phyloP scores from a whole-genome alignment of 2,113 vertebrate species.

The Mellivora capensis region DNA sequence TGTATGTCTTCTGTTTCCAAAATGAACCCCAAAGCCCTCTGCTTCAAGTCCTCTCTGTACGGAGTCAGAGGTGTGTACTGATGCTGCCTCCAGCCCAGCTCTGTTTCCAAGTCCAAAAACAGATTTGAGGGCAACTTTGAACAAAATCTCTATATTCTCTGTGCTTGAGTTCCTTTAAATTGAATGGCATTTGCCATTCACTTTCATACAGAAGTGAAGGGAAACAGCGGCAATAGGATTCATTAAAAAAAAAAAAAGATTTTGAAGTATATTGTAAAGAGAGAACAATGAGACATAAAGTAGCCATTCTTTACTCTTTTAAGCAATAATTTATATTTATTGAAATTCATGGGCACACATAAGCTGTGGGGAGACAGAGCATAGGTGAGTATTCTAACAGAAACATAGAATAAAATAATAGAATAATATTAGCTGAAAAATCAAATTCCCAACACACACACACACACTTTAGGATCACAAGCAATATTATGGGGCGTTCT shows the following conservation, averaged over 20 bases:
- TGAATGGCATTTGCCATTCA: slow-evolving; percentile 31
- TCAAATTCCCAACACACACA: background rate
- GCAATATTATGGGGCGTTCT: background rate
- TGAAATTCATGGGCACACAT: slow-evolving; percentile 19
- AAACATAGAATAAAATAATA: background rate
- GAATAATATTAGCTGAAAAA: background rate
- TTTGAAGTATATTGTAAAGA: background rate
- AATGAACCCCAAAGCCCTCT: background rate
- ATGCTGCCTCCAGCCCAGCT: slow-evolving; percentile 11
- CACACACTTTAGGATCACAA: background rate
- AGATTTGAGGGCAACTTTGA: slow-evolving; percentile 43
- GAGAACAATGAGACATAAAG: slow-evolving; percentile 15
- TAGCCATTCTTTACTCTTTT: slow-evolving; percentile 9
- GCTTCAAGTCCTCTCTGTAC: background rate
- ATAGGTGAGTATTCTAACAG: background rate
- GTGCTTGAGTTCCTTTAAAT: slow-evolving; percentile 46
- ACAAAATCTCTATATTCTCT: slow-evolving; percentile 51
- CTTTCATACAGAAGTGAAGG: slow-evolving; percentile 47
- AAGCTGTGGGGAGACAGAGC: background rate
- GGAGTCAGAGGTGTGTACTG: background rate
- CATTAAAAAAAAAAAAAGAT: background rate
- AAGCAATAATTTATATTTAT: slow-evolving; percentile 38
- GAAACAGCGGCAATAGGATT: background rate
- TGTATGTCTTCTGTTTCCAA: background rate
- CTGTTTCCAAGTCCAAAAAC: slow-evolving; percentile 42